These are phyloP conservation scores for Sipha flava DNA, from an alignment of 1,140 invertebrate species.

Conservation along the genomic window DNA sequence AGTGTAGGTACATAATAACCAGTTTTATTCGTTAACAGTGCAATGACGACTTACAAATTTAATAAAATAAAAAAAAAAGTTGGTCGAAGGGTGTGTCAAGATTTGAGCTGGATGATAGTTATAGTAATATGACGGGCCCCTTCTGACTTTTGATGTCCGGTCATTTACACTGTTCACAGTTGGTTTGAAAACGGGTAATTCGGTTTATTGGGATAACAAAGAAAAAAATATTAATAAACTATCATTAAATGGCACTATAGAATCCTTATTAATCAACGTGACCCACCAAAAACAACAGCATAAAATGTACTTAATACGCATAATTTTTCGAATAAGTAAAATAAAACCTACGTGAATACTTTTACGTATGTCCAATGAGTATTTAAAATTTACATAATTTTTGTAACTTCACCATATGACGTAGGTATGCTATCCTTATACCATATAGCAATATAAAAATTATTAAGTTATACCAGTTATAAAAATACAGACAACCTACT, in stretches of 20 bases:
- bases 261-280: neutral
- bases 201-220: neutral
- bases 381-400: neutral
- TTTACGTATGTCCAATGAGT: neutral
- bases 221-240: neutral
- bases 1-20: neutral
- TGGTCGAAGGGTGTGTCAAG: conserved; percentile 10
- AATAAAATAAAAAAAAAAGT: conserved; percentile 27
- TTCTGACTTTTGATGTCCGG: conserved; percentile 23
- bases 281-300: neutral
- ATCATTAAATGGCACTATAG: neutral
- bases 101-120: neutral
- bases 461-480: too few relatives aligned
- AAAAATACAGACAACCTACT: neutral
- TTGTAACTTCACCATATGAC: neutral
- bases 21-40: conserved; percentile 1
- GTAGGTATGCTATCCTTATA: neutral
- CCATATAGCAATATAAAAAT: neutral
- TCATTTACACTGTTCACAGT: neutral
- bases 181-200: neutral
- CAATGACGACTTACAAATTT: conserved; percentile 8
- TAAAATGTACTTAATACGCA: neutral
- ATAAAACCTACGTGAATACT: neutral
- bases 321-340: neutral
- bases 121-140: neutral